A percentile compares a stretch with the other conserved stretches of the same genome.
These are phyloP conservation scores for Phoeniculus purpureus DNA, from an alignment of 2,797 vertebrate species.

Conservation along the genomic window DNA sequence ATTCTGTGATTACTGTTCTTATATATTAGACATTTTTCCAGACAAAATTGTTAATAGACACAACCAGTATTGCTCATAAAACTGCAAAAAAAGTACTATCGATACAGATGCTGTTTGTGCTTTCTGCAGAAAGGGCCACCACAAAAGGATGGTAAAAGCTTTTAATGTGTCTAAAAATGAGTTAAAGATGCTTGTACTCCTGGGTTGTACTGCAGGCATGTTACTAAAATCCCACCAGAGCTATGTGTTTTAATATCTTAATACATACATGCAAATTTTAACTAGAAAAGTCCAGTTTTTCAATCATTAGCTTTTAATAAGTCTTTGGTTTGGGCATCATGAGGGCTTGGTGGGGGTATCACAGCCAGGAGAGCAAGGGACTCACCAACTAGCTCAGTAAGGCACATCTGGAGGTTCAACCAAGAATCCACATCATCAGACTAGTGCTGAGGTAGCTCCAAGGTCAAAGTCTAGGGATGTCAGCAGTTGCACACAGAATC, in stretches of 20 bases:
- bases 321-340: rapidly evolving
- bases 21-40: neutral
- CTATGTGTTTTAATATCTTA: neutral
- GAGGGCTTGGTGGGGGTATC: rapidly evolving
- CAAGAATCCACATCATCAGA: rapidly evolving
- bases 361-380: neutral
- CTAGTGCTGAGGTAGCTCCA: neutral
- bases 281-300: neutral
- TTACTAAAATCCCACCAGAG: neutral
- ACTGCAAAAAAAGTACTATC: neutral
- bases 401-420: neutral
- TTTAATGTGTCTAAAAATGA: neutral
- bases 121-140: neutral
- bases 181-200: neutral
- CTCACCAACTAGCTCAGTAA: neutral
- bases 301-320: neutral
- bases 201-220: neutral
- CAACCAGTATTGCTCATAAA: neutral
- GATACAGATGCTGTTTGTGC: neutral
- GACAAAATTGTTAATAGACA: neutral
- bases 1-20: too few species aligned
- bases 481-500: too few species aligned
- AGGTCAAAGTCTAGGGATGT: neutral
- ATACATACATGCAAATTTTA: neutral
- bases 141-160: neutral